Evolutionary conservation across 2,113 vertebrate species (phyloP).

Genomic region (Apteryx owenii): DNA sequence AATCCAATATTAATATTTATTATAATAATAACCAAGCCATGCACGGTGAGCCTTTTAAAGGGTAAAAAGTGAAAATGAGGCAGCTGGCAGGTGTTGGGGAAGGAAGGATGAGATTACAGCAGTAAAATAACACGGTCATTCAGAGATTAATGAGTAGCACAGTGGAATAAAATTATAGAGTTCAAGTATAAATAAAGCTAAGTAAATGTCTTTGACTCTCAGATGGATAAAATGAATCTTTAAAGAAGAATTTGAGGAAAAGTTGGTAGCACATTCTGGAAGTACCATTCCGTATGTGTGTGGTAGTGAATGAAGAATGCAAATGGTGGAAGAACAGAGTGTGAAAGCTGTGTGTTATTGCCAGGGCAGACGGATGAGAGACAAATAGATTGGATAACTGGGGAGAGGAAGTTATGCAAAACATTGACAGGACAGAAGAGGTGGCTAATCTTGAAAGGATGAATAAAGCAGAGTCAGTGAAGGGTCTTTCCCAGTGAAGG

Average conservation of each 20-base stretch:
- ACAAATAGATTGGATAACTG: slow-evolving; percentile 10
- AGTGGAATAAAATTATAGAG: slow-evolving; percentile 63
- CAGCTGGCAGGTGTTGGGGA: slow-evolving; percentile 64
- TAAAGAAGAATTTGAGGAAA: slow-evolving; percentile 45
- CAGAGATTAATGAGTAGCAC: slow-evolving; percentile 63
- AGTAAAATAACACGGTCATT: slow-evolving; percentile 61
- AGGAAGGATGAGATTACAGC: slow-evolving; percentile 67
- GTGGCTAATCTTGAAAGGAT: slow-evolving; percentile 18
- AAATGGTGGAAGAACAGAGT: not conserved
- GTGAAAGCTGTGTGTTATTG: not conserved
- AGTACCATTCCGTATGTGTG: not conserved
- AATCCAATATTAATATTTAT: slow-evolving; percentile 68
- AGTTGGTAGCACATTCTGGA: slow-evolving; percentile 25
- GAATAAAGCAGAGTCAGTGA: not conserved
- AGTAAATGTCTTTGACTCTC: slow-evolving; percentile 70
- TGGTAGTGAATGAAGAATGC: not conserved
- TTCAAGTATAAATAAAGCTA: slow-evolving; percentile 60
- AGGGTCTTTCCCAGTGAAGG: not conserved
- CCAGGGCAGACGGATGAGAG: slow-evolving; percentile 17
- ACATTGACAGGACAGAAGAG: not conserved
- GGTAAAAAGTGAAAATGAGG: slow-evolving; percentile 67
- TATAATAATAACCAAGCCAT: slow-evolving; percentile 43
- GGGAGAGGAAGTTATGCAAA: not conserved
- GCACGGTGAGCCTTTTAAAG: slow-evolving; percentile 68
- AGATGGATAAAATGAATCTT: slow-evolving; percentile 58